phyloP scores from a whole-genome alignment of 2,113 vertebrate species.

The Xiphophorus maculatus region DNA sequence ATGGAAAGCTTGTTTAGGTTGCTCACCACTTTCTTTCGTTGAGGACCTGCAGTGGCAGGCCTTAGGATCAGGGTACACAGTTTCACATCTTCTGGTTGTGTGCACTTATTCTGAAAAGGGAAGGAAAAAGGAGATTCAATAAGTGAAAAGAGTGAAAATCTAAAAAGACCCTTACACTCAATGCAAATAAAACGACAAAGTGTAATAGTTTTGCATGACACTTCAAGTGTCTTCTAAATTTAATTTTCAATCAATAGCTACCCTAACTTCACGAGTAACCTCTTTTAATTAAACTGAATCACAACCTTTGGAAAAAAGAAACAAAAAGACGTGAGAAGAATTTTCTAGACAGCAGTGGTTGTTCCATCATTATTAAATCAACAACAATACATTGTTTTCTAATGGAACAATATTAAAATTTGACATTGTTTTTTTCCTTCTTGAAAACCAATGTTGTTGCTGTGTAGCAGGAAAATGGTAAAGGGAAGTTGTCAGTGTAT shows the following conservation, averaged over 20 bases:
- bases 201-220: too few species aligned
- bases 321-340: not conserved
- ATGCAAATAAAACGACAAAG: not conserved
- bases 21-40: constrained; percentile 75
- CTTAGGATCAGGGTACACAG: constrained; percentile 77
- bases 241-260: not conserved
- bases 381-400: not conserved
- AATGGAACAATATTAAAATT: not conserved
- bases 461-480: not conserved
- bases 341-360: not conserved
- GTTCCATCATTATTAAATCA: not conserved
- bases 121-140: not conserved
- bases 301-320: not conserved
- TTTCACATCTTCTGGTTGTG: constrained; percentile 82
- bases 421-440: not conserved
- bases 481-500: not conserved
- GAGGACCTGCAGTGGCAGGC: constrained; percentile 62
- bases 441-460: not conserved
- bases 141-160: not conserved
- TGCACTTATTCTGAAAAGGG: constrained; percentile 77
- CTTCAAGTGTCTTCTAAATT: not conserved
- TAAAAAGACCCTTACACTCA: not conserved
- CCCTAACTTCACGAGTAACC: not conserved
- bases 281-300: not conserved
- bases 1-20: not conserved